Evolutionary conservation across 2,888 invertebrate species (phyloP).

Genomic region (Augochlorella aurata): DNA sequence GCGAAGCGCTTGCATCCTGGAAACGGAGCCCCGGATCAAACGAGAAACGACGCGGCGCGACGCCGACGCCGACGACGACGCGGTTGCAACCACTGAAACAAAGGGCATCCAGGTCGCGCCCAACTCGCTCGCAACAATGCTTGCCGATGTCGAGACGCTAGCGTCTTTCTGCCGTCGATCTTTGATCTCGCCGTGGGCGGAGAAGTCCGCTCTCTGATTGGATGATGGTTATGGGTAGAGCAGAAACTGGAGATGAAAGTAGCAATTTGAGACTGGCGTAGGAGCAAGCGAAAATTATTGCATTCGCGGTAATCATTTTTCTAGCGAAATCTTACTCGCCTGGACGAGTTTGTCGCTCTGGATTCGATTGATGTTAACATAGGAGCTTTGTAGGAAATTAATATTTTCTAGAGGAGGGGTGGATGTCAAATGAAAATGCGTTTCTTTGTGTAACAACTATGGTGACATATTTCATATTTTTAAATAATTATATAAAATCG

Average conservation of each 20-base stretch:
- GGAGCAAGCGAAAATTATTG: not conserved
- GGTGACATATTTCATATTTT: too few species aligned
- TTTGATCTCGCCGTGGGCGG: not conserved
- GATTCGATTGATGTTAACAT: too few species aligned
- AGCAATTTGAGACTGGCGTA: not conserved
- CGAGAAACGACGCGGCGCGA: conserved; percentile 40
- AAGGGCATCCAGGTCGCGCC: conserved; percentile 36
- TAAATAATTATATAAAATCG: too few species aligned
- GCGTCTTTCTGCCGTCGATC: conserved; percentile 37
- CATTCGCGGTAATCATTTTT: not conserved
- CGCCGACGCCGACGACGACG: conserved; percentile 52
- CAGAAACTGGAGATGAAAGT: not conserved
- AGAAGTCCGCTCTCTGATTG: not conserved
- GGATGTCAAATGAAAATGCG: too few species aligned
- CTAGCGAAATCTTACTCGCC: not conserved
- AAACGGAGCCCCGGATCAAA: conserved; percentile 65
- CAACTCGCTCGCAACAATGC: conserved; percentile 47
- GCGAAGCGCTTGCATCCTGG: conserved; percentile 72
- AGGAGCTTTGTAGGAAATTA: too few species aligned
- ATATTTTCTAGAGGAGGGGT: too few species aligned
- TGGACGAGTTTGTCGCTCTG: too few species aligned
- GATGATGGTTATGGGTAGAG: not conserved
- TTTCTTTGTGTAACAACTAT: too few species aligned
- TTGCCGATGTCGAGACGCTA: conserved; percentile 43
- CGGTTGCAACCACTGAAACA: conserved; percentile 35